phyloP scores from a whole-genome alignment of 1,140 invertebrate species.

The Drosophila malerkotliana region DNA sequence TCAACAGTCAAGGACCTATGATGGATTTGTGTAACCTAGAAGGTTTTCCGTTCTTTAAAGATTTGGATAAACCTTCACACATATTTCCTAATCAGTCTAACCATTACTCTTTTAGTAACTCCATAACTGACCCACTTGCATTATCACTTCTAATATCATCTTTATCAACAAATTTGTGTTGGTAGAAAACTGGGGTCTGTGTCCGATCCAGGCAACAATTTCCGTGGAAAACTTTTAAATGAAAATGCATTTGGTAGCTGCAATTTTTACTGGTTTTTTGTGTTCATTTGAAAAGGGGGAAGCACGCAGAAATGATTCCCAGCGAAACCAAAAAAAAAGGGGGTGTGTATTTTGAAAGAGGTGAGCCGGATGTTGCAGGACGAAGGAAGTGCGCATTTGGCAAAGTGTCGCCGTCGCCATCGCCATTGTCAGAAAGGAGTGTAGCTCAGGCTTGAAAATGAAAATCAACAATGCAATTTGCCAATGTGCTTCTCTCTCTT shows the following conservation, averaged over 20 bases:
- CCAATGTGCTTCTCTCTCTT: conserved; percentile 51
- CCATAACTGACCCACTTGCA: conserved; percentile 1
- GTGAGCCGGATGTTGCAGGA: conserved; percentile 8
- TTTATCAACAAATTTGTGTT: conserved; percentile 39
- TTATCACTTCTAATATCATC: conserved; percentile 7
- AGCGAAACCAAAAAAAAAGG: conserved; percentile 1
- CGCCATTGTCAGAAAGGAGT: not conserved
- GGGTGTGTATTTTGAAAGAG: not conserved
- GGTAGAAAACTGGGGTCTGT: conserved; percentile 12
- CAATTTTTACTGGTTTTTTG: conserved; percentile 58
- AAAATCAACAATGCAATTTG: conserved; percentile 82
- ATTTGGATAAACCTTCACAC: not conserved
- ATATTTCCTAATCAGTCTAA: not conserved
- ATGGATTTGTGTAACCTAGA: conserved; percentile 27
- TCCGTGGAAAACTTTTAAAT: conserved; percentile 67
- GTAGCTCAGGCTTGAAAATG: conserved; percentile 71
- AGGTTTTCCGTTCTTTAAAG: conserved; percentile 9
- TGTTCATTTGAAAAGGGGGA: conserved; percentile 63
- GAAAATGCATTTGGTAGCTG: conserved; percentile 75
- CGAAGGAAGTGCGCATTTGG: conserved; percentile 52
- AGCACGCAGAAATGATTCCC: conserved; percentile 69
- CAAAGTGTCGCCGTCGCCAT: conserved; percentile 58
- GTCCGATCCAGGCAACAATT: conserved; percentile 23
- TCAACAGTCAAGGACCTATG: conserved; percentile 23
- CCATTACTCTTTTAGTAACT: not conserved